Evolutionary conservation across 2,888 invertebrate species (phyloP), one percentile per base, ranked within the genome.

Genomic region (Agonopterix alstromeriana): DNA sequence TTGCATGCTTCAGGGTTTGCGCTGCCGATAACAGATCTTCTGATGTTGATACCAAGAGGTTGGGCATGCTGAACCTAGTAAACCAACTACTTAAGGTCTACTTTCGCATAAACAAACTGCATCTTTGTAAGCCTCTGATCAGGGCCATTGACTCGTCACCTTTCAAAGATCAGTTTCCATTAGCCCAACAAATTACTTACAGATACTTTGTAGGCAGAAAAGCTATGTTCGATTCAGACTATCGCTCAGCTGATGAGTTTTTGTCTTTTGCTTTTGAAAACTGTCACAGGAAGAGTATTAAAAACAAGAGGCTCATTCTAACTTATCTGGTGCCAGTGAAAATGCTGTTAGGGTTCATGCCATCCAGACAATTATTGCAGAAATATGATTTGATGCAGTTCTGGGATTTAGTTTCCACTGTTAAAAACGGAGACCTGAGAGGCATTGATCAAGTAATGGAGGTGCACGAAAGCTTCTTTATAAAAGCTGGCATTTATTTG

Each of bases 181-280:
- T 98, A 51, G 94, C 97, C 8, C 98, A 99, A 73, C 95, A 96
- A 72, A 96, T 99, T 48, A 99, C 99, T 0, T 99, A 98, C 81
- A 95, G 95, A 70, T 98, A 98, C 80, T 99, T 97, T 83, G 97
- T 98, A 11, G 99, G 99, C 0, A 91, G 98, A 35, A 98, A 99
- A 77, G 97, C 98, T 2, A 98, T 99, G 97, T 99, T 99, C 76
- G 99, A 99, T 80, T 97, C 97, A 48, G 97, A 99, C 73, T 98
- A 98, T 71, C 94, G 94, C 76, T 91, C 93, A 79, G 99, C 99
- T 14, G 98, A 99, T 75, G 95, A 97, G 70, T 96, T 94, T 69
- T 82, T 99, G 14, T 94, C 96, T 0, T 99, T 94, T 79, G 98
- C 99, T 0, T 99, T 99, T 77, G 92, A 94, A 71, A 94, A 95